A percentile compares a stretch with the other conserved stretches of the same genome.
Evolutionary conservation across 2,888 invertebrate species (phyloP).

Genomic region (Tetragonisca angustula): DNA sequence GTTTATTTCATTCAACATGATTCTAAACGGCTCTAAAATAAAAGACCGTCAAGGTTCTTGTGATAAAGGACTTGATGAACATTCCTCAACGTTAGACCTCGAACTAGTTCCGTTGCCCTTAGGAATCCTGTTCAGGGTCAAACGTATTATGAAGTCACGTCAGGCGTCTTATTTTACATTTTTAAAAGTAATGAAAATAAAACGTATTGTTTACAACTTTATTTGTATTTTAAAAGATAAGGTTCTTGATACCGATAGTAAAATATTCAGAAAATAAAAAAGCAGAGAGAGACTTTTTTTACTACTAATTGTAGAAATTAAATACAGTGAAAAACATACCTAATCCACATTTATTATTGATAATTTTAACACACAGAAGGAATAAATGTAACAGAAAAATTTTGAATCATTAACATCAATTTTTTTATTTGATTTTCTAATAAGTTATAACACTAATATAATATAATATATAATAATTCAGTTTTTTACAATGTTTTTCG

Average conservation of each 20-base stretch:
- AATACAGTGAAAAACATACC: too few species aligned
- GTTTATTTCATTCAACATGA: neutral
- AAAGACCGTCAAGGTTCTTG: conserved; percentile 26
- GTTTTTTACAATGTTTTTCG: too few species aligned
- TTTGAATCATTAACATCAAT: too few species aligned
- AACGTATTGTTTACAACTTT: neutral
- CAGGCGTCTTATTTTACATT: neutral
- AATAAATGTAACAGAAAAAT: too few species aligned
- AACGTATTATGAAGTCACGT: conserved; percentile 23
- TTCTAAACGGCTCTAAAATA: conserved; percentile 20
- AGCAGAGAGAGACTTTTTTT: neutral
- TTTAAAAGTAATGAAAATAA: neutral
- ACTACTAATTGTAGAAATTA: neutral
- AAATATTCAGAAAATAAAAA: neutral
- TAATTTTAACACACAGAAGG: too few species aligned
- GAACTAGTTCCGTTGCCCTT: conserved; percentile 52
- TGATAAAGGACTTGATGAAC: conserved; percentile 39
- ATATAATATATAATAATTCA: too few species aligned
- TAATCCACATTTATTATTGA: too few species aligned
- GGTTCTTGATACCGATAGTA: neutral
- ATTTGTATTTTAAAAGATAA: neutral
- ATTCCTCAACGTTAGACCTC: conserved; percentile 49
- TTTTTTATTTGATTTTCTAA: too few species aligned
- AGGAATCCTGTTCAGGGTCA: conserved; percentile 34
- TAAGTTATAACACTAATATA: too few species aligned